Evolutionary conservation across 2,113 vertebrate species (phyloP), one percentile per base, ranked within the genome.

Genomic region (Hydropotes inermis): DNA sequence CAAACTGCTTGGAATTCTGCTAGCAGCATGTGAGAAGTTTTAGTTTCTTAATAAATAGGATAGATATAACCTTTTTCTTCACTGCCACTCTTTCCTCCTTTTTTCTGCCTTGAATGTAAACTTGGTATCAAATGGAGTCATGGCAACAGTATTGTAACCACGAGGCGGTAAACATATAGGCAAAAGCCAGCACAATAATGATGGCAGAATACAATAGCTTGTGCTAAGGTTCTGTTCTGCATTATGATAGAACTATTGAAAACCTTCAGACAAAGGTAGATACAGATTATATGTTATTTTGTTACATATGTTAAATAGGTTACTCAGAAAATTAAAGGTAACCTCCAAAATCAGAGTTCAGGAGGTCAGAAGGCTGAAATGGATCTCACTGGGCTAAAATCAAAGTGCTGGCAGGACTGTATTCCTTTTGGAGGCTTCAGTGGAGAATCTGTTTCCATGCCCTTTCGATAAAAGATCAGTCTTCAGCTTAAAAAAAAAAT

Each of bases 61-160:
- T 52, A 87, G n/a, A 79, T 86, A 36, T 45, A 83, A 87, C 13
- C 6, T 87, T 89, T 92, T 30, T 60, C 28, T 50, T 79, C 45
- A 50, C 27, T 47, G 15, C 76, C 27, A 76, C 2, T 13, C 13
- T 39, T 39, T 25, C 12, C 10, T 28, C 33, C 19, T 54, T 94
- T 88, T 89, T 87, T 87, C 89, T 83, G 28, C 8, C 30, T 94
- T 94, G 85, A 87, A 78, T 60, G 36, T 82, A 86, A 90, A 94
- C 28, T 39, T 92, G 54, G 47, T 85, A 96, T 2, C 30, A 67
- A 89, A 64, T 82, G 45, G 36, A 95, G 39, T 81, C 81, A 85
- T 30, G 30, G 36, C 74, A 88, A 81, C 61, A 17, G 39, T 61
- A 36, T 28, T 84, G 67, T 52, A 89, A 70, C 58, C 4, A 27